These are phyloP conservation scores for Clivina fossor DNA, from an alignment of 2,888 invertebrate genomes.

Conservation along the genomic window DNA sequence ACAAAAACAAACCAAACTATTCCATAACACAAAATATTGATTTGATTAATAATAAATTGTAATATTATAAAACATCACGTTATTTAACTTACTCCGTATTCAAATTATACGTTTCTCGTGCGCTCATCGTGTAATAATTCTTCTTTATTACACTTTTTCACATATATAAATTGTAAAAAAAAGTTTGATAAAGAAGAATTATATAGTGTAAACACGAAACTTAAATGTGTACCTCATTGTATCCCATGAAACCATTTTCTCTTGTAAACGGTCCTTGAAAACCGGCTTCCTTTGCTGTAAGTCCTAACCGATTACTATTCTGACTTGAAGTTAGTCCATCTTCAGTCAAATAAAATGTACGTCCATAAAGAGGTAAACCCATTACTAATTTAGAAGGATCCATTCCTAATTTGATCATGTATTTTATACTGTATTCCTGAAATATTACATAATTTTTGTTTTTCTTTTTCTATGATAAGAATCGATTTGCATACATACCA, in stretches of 20 bases:
- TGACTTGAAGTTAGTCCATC: slow-evolving; percentile 43
- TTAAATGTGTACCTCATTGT: slow-evolving; percentile 71
- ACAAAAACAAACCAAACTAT: no score
- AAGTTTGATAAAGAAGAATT: slow-evolving; percentile 3
- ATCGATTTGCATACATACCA: slow-evolving; percentile 59
- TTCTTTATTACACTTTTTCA: neutral
- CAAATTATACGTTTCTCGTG: no score
- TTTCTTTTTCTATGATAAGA: neutral
- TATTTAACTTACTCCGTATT: no score
- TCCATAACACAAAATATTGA: no score
- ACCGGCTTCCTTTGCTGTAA: slow-evolving; percentile 60
- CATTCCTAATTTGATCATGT: slow-evolving; percentile 73
- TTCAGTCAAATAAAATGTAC: slow-evolving; percentile 68
- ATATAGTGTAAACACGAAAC: neutral
- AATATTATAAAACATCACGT: no score
- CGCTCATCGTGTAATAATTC: slow-evolving; percentile 26
- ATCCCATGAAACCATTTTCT: slow-evolving; percentile 84
- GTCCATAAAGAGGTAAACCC: slow-evolving; percentile 82
- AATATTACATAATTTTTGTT: slow-evolving; percentile 15
- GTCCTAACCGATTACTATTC: slow-evolving; percentile 56
- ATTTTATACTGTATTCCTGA: slow-evolving; percentile 74
- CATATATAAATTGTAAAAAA: slow-evolving; percentile 44
- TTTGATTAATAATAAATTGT: no score
- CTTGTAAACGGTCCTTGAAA: slow-evolving; percentile 77
- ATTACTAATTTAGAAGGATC: slow-evolving; percentile 75